Evolutionary conservation across 2,797 vertebrate genomes (phyloP).

Genomic region (Heterohyrax brucei): DNA sequence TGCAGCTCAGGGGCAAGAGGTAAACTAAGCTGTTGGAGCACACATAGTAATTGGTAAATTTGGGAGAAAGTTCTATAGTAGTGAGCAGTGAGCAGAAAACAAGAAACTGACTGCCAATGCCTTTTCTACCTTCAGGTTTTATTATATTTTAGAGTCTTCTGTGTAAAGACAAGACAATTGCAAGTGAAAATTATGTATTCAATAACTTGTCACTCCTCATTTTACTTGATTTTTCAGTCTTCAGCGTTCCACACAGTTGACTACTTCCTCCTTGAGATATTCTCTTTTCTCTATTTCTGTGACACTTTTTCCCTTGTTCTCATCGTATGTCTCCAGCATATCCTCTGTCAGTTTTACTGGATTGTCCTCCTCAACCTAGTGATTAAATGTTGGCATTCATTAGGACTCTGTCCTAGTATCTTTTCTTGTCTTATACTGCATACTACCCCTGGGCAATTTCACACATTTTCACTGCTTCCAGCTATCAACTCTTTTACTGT

Average conservation of each 20-base stretch:
- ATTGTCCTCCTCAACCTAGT: background rate
- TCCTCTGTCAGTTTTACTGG: background rate
- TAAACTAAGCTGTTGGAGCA: slow-evolving; percentile 36
- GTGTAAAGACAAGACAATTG: slow-evolving; percentile 26
- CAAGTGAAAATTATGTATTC: slow-evolving; percentile 36
- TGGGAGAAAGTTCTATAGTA: background rate
- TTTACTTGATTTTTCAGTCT: slow-evolving; percentile 27
- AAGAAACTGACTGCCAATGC: background rate
- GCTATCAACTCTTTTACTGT: background rate
- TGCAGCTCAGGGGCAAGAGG: slow-evolving; percentile 32
- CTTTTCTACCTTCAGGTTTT: slow-evolving; percentile 42
- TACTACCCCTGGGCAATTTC: slow-evolving; percentile 4
- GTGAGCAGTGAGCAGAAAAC: slow-evolving; percentile 54
- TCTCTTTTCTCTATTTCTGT: background rate
- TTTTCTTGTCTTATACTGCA: background rate
- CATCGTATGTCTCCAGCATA: background rate
- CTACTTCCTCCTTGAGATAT: background rate
- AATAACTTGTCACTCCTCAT: slow-evolving; percentile 6
- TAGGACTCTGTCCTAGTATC: background rate
- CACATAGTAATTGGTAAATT: slow-evolving; percentile 58
- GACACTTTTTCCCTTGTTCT: background rate
- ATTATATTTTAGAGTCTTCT: slow-evolving; percentile 45
- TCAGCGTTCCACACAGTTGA: slow-evolving; percentile 19
- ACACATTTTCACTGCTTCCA: slow-evolving; percentile 50
- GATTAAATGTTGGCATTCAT: background rate